Conservation (phyloP, 1,140 invertebrate species). For the Trachymyrmex septentrionalis region DNA sequence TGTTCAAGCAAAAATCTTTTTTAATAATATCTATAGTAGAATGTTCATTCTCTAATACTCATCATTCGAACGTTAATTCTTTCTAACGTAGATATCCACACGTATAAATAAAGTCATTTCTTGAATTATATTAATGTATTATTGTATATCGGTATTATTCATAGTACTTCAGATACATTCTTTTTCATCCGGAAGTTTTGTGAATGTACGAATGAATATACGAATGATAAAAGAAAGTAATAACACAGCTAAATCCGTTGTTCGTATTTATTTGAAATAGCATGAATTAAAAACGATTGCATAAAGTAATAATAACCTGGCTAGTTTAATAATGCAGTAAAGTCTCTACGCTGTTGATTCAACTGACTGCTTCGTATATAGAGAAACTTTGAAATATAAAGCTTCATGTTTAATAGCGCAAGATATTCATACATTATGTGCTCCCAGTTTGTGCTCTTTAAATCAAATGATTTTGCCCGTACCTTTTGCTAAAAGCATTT, state of each 20-base stretch:
- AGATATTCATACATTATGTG: constrained; percentile 2
- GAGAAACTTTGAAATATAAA: constrained; percentile 36
- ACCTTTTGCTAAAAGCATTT: constrained; percentile 36
- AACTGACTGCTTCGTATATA: background rate
- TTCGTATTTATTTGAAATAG: constrained; percentile 4
- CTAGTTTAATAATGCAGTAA: constrained; percentile 19
- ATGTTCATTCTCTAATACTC: background rate
- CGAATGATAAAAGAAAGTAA: background rate
- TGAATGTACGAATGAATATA: background rate
- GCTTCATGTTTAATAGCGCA: constrained; percentile 31
- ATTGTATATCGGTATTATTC: background rate
- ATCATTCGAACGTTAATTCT: too few relatives aligned
- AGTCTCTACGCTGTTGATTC: constrained; percentile 11
- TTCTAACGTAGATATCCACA: too few relatives aligned
- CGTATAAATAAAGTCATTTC: background rate
- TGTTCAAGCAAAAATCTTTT: background rate
- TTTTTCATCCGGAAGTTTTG: background rate
- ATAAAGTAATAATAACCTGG: background rate
- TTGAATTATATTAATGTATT: background rate
- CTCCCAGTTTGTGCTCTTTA: constrained; percentile 55
- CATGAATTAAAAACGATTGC: constrained; percentile 25
- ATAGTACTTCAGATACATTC: background rate
- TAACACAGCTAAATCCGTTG: background rate
- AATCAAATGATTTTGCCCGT: constrained; percentile 13
- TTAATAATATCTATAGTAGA: background rate